phyloP scores from a whole-genome alignment of 1,140 invertebrate genomes.

The Papilio glaucus region DNA sequence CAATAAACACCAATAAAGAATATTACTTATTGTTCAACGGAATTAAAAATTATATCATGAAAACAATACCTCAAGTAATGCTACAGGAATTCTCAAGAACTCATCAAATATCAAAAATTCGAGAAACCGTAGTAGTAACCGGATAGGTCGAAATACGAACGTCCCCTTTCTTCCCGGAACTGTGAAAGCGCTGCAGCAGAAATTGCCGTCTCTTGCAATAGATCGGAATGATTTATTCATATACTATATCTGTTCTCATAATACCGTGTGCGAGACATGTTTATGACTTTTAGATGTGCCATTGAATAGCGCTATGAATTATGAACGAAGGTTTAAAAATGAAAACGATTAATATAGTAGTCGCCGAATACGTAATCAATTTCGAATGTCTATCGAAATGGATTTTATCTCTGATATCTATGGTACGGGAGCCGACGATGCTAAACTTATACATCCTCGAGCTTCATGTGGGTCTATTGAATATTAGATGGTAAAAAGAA shows the following conservation, averaged over 20 bases:
- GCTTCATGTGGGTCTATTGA: too few relatives aligned
- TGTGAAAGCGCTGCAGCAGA: slow-evolving; percentile 56
- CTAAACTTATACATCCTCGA: too few relatives aligned
- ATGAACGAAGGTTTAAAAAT: slow-evolving; percentile 25
- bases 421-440: too few relatives aligned
- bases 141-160: slow-evolving; percentile 33
- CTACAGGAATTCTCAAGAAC: not conserved
- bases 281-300: slow-evolving; percentile 46
- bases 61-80: not conserved
- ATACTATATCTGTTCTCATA: slow-evolving; percentile 46
- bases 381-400: slow-evolving; percentile 14
- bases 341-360: slow-evolving; percentile 5
- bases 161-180: slow-evolving; percentile 48
- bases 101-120: slow-evolving; percentile 24
- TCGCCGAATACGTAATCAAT: slow-evolving; percentile 18
- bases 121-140: slow-evolving; percentile 35
- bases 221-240: slow-evolving; percentile 56
- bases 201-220: slow-evolving; percentile 56
- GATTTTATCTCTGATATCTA: slow-evolving; percentile 20
- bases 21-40: too few relatives aligned
- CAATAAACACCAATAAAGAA: too few relatives aligned
- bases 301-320: slow-evolving; percentile 34
- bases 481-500: too few relatives aligned
- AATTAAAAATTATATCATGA: too few relatives aligned
- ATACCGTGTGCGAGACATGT: slow-evolving; percentile 43